These are phyloP conservation scores for Liodrosophila aerea DNA, from an alignment of 2,888 invertebrate species.

Conservation along the genomic window DNA sequence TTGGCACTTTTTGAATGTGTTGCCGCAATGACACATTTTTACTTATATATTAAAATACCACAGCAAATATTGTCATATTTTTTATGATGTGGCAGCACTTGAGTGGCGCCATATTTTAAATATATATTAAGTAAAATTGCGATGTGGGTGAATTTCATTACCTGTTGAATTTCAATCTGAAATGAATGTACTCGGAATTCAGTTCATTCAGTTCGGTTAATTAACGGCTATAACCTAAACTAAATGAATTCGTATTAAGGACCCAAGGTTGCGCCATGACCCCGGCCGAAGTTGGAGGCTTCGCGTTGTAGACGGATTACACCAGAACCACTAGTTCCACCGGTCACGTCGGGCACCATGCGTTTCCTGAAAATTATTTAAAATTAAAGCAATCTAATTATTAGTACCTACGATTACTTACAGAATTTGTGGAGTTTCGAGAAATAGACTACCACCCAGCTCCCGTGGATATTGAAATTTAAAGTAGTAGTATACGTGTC, in stretches of 20 bases:
- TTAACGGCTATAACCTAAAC: conserved; percentile 34
- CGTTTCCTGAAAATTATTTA: conserved; percentile 84
- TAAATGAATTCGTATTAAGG: conserved; percentile 56
- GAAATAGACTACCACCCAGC: conserved; percentile 91
- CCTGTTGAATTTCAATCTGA: too few species aligned
- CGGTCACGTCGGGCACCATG: conserved; percentile 91
- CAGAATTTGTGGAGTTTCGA: conserved; percentile 92
- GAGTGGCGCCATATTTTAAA: too few species aligned
- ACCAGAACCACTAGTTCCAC: conserved; percentile 90
- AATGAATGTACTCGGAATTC: too few species aligned
- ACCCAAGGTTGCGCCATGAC: conserved; percentile 89
- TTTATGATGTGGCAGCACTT: too few species aligned
- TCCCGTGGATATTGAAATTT: conserved; percentile 99
- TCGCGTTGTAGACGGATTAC: conserved; percentile 84
- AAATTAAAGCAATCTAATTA: too few species aligned
- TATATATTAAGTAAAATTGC: too few species aligned
- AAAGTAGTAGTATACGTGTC: conserved; percentile 98
- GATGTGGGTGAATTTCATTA: too few species aligned
- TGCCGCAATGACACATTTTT: too few species aligned
- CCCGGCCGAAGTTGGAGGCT: conserved; percentile 89
- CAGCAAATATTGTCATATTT: not conserved
- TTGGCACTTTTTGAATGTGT: too few species aligned
- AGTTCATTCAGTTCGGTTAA: conserved; percentile 27
- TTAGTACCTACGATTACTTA: conserved; percentile 85
- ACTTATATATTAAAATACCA: too few species aligned